Conservation (phyloP, 2,888 invertebrate genomes). For the Synergus itoensis region DNA sequence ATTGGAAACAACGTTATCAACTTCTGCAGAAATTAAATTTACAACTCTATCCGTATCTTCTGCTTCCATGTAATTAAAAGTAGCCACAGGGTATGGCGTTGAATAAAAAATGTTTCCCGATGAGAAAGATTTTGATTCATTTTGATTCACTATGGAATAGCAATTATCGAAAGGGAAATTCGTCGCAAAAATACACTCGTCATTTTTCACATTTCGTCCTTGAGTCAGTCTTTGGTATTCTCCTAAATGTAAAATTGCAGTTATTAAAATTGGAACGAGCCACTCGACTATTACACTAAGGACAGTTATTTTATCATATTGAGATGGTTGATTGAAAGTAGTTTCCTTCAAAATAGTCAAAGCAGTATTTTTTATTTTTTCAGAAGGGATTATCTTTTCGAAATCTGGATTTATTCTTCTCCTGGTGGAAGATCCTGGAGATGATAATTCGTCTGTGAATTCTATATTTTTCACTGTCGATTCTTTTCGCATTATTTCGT, state of each 20-base stretch:
- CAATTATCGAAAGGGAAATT: conserved; percentile 68
- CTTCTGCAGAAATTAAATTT: conserved; percentile 52
- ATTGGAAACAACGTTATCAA: conserved; percentile 63
- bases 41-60: conserved; percentile 47
- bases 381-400: conserved; percentile 33
- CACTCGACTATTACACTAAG: conserved; percentile 67
- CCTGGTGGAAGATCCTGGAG: background rate
- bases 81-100: conserved; percentile 21
- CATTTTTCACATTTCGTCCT: conserved; percentile 49
- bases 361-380: conserved; percentile 29
- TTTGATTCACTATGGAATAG: conserved; percentile 35
- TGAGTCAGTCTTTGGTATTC: conserved; percentile 51
- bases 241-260: conserved; percentile 60
- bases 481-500: conserved; percentile 10
- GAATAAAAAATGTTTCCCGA: background rate
- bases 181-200: conserved; percentile 59
- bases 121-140: conserved; percentile 37
- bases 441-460: conserved; percentile 7
- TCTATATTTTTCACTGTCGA: background rate
- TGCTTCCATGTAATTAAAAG: conserved; percentile 55
- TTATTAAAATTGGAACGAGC: conserved; percentile 68
- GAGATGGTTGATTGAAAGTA: conserved; percentile 8
- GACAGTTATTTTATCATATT: conserved; percentile 51
- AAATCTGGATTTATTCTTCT: background rate
- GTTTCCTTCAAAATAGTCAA: conserved; percentile 8